phyloP scores from a whole-genome alignment of 2,797 vertebrate genomes.

The Geotrypetes seraphini region DNA sequence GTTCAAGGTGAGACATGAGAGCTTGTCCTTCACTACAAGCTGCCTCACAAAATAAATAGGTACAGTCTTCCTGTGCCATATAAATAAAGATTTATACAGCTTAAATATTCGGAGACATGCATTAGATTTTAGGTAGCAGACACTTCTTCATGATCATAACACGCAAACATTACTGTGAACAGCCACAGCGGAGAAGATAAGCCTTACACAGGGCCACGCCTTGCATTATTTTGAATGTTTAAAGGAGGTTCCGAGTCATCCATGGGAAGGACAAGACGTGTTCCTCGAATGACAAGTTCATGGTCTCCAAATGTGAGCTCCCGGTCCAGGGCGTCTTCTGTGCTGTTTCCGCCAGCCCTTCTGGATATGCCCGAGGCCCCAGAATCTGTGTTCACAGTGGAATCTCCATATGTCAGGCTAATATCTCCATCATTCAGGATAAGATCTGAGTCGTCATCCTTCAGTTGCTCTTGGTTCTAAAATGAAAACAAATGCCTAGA shows the following conservation, averaged over 20 bases:
- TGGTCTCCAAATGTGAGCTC: constrained; percentile 80
- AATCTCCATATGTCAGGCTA: constrained; percentile 83
- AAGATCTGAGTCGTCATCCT: constrained; percentile 91
- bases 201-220: constrained; percentile 54
- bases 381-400: constrained; percentile 72
- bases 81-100: constrained; percentile 65
- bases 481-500: neutral
- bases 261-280: constrained; percentile 89
- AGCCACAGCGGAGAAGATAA: constrained; percentile 12
- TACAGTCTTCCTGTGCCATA: constrained; percentile 55
- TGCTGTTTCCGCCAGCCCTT: constrained; percentile 46
- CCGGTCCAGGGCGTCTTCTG: constrained; percentile 71
- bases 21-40: constrained; percentile 43
- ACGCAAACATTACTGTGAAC: constrained; percentile 46
- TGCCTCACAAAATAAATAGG: constrained; percentile 39
- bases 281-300: constrained; percentile 86
- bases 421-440: constrained; percentile 87
- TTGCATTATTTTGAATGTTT: constrained; percentile 55
- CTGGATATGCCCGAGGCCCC: constrained; percentile 33
- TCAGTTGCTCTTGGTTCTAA: constrained; percentile 86
- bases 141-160: constrained; percentile 49
- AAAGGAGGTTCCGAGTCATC: constrained; percentile 83
- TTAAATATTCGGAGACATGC: constrained; percentile 63
- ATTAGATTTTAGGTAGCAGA: constrained; percentile 60
- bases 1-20: constrained; percentile 34